Conservation (phyloP, 2,888 invertebrate species). For the Dyspetes luteomarginatus region DNA sequence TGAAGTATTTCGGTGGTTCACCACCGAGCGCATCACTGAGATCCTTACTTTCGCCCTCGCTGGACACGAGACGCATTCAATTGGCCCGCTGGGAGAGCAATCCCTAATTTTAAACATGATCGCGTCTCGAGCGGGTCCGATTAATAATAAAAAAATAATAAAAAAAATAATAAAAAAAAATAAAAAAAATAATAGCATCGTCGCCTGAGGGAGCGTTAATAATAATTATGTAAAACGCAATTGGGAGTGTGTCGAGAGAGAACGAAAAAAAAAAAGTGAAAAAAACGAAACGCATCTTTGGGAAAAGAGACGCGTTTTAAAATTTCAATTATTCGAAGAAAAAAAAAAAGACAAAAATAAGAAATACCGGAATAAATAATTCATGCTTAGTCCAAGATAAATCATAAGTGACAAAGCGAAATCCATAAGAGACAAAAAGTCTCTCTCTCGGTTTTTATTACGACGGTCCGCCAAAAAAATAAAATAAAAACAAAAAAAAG, state of each 20-base stretch:
- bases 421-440: slow-evolving; percentile 27
- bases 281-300: neutral
- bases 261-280: neutral
- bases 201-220: neutral
- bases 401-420: slow-evolving; percentile 6
- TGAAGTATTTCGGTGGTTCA: slow-evolving; percentile 85
- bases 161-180: slow-evolving; percentile 60
- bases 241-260: neutral
- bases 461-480: slow-evolving; percentile 60
- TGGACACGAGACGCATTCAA: slow-evolving; percentile 84
- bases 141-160: neutral
- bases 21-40: slow-evolving; percentile 85
- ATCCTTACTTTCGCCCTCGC: slow-evolving; percentile 85
- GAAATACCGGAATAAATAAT: slow-evolving; percentile 4
- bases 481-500: no score
- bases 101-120: slow-evolving; percentile 72
- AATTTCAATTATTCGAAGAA: neutral
- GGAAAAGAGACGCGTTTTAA: no score
- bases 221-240: neutral
- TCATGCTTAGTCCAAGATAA: slow-evolving; percentile 20
- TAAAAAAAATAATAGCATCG: slow-evolving; percentile 68
- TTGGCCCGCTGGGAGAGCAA: slow-evolving; percentile 82
- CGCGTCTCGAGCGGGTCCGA: slow-evolving; percentile 23
- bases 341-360: slow-evolving; percentile 14
- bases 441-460: slow-evolving; percentile 51